phyloP scores from a whole-genome alignment of 2,888 invertebrate genomes.

The Phasia obesa region DNA sequence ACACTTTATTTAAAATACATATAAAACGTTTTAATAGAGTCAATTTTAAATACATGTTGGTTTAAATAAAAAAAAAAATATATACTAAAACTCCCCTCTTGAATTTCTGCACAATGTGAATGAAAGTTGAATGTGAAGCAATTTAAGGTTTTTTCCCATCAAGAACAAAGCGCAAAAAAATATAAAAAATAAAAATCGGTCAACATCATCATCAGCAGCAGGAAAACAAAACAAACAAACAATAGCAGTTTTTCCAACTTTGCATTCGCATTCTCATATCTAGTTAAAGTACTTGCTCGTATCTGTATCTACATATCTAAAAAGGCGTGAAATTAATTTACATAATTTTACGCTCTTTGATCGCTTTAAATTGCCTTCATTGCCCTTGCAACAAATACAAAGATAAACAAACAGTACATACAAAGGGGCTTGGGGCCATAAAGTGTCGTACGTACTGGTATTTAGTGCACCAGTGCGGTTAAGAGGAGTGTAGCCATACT shows the following conservation, averaged over 20 bases:
- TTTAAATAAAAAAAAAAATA: conserved; percentile 25
- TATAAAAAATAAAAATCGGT: conserved; percentile 45
- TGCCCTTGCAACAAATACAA: conserved; percentile 54
- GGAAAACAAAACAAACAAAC: conserved; percentile 49
- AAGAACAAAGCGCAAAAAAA: conserved; percentile 4
- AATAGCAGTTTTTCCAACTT: conserved; percentile 15
- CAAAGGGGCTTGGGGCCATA: conserved; percentile 68
- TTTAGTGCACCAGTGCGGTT: conserved; percentile 24
- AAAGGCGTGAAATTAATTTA: conserved; percentile 83
- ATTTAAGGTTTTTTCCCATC: conserved; percentile 4
- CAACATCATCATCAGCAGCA: conserved; percentile 53
- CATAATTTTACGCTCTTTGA: conserved; percentile 83
- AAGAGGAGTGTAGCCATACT: conserved; percentile 13
- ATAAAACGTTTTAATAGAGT: conserved; percentile 62
- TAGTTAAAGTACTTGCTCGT: conserved; percentile 38
- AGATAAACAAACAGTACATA: conserved; percentile 38
- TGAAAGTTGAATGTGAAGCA: too few relatives aligned
- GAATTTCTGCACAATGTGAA: not conserved
- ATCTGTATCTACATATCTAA: conserved; percentile 78
- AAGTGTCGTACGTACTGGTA: conserved; percentile 61
- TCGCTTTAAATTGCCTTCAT: conserved; percentile 78
- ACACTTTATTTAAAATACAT: conserved; percentile 62
- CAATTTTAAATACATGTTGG: conserved; percentile 45
- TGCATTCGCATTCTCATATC: conserved; percentile 31
- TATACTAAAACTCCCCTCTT: conserved; percentile 19